Percentiles rank a stretch among this genome's conserved stretches.
These are phyloP conservation scores for Phalacrocorax brasilianus DNA, from an alignment of 2,113 vertebrate genomes.

Conservation along the genomic window DNA sequence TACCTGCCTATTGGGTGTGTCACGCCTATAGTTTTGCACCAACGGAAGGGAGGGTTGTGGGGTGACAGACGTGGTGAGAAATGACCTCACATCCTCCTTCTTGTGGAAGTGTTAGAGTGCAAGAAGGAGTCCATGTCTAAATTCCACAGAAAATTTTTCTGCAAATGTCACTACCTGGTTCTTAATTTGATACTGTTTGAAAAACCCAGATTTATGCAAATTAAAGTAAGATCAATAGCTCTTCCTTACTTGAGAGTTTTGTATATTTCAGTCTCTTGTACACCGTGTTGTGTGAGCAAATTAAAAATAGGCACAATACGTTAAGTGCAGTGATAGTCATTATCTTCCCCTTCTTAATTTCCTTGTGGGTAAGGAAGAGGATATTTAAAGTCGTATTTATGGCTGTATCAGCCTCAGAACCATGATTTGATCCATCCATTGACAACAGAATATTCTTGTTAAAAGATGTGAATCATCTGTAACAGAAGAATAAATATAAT, in stretches of 20 bases:
- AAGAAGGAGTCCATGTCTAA: not conserved
- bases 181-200: not conserved
- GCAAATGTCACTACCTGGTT: not conserved
- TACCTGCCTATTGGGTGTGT: not conserved
- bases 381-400: not conserved
- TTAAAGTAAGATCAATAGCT: not conserved
- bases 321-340: not conserved
- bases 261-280: not conserved
- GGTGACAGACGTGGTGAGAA: not conserved
- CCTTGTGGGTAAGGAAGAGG: not conserved
- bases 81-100: not conserved
- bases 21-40: not conserved
- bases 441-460: not conserved
- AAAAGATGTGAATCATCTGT: not conserved
- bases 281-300: not conserved
- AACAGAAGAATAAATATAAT: not conserved
- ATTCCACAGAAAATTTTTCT: not conserved
- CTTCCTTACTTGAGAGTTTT: not conserved
- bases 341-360: not conserved
- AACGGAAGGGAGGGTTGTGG: not conserved
- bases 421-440: not conserved
- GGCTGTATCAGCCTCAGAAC: not conserved
- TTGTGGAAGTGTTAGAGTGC: not conserved
- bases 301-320: not conserved
- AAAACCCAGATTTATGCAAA: not conserved